phyloP scores from a whole-genome alignment of 30 jellyfish, hydroid and myxozoan genomes.

The Aurelia aurita complex sp. Pacific region DNA sequence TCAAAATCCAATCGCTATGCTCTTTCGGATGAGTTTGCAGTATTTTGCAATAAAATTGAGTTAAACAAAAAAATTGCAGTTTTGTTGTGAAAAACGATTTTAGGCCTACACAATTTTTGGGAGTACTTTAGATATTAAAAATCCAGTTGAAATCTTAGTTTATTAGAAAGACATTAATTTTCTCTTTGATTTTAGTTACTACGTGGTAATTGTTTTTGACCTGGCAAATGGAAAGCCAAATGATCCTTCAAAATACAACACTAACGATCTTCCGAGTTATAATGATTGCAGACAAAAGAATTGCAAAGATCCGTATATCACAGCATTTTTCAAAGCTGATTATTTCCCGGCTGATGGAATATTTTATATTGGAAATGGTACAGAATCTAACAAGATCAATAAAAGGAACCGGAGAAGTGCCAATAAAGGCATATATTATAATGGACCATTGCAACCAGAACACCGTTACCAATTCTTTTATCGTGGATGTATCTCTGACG shows the following conservation, averaged over 20 bases:
- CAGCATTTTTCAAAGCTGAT: slow-evolving; percentile 2
- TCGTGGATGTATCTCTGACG: slow-evolving; percentile 46
- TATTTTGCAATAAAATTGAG: too few species aligned
- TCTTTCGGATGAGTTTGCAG: too few species aligned
- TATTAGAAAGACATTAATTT: too few species aligned
- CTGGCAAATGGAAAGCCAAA: background rate
- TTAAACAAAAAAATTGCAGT: too few species aligned
- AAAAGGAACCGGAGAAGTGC: slow-evolving; percentile 48
- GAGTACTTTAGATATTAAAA: too few species aligned
- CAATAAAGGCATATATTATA: background rate
- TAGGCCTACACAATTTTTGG: too few species aligned
- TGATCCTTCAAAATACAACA: background rate
- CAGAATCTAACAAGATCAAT: background rate
- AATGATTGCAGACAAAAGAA: background rate
- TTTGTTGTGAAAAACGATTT: too few species aligned
- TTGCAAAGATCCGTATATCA: slow-evolving; percentile 9
- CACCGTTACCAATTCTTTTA: slow-evolving; percentile 11
- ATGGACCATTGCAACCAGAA: slow-evolving; percentile 10
- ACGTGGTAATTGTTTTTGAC: slow-evolving; percentile 1
- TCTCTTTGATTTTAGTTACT: background rate
- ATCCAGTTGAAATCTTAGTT: too few species aligned
- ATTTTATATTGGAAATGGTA: slow-evolving; percentile 50
- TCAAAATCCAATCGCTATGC: too few species aligned
- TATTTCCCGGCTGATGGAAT: slow-evolving; percentile 53
- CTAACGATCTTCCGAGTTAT: background rate